Percentiles rank a stretch among this genome's conserved stretches.
Conservation (phyloP, 2,113 vertebrate species). For the Zingel zingel region DNA sequence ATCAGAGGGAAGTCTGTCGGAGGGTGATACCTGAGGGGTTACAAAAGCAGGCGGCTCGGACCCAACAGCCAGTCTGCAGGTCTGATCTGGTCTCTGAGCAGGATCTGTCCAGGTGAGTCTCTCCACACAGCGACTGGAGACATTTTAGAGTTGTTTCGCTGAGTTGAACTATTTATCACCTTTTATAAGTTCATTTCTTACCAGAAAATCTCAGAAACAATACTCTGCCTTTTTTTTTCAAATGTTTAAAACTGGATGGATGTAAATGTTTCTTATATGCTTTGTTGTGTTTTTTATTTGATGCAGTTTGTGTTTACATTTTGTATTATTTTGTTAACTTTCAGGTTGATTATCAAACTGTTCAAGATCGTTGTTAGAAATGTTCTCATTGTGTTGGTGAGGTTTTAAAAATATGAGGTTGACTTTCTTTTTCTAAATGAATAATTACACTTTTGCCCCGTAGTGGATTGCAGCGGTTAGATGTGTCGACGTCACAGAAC, state of each 20-base stretch:
- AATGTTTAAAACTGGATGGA: neutral
- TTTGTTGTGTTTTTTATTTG: neutral
- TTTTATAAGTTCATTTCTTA: neutral
- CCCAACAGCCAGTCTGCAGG: slow-evolving; percentile 25
- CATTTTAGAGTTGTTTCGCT: neutral
- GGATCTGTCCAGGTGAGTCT: slow-evolving; percentile 57
- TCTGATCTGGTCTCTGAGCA: slow-evolving; percentile 30
- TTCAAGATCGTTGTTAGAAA: neutral
- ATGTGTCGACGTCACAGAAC: no score
- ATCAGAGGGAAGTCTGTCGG: neutral
- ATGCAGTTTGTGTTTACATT: neutral
- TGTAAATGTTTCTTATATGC: neutral
- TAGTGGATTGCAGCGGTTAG: no score
- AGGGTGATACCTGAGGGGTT: slow-evolving; percentile 49
- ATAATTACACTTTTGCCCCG: neutral
- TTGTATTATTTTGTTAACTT: neutral
- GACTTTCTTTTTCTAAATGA: neutral
- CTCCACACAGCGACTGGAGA: neutral
- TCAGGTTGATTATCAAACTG: neutral
- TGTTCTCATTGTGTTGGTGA: no score
- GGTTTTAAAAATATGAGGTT: no score
- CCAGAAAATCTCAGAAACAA: neutral
- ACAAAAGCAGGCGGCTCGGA: slow-evolving; percentile 45
- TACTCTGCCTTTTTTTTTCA: neutral
- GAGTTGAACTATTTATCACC: no score